Evolutionary conservation across 2,797 vertebrate genomes (phyloP).

Genomic region (Phataginus tetradactyla): DNA sequence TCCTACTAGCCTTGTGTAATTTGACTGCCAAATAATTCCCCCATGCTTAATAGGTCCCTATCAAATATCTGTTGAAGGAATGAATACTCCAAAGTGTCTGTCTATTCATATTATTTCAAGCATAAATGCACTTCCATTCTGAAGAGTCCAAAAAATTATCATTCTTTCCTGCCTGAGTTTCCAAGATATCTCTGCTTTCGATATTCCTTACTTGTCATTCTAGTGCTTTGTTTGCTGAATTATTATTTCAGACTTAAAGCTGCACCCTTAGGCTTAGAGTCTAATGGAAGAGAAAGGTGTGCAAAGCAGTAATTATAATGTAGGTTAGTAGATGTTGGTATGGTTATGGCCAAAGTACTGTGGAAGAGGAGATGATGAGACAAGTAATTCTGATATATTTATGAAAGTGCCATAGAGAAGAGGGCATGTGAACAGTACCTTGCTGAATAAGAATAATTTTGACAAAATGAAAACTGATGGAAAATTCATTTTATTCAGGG

Average conservation of each 20-base stretch:
- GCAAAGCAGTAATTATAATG: not conserved
- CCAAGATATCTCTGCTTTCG: not conserved
- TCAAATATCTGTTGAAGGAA: not conserved
- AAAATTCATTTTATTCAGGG: not conserved
- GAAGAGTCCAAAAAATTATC: not conserved
- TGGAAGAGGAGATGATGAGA: not conserved
- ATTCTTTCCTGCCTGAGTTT: not conserved
- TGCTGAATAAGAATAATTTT: not conserved
- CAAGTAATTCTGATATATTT: not conserved
- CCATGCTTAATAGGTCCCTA: not conserved
- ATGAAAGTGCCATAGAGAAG: not conserved
- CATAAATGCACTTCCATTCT: not conserved
- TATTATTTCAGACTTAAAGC: slow-evolving; percentile 50
- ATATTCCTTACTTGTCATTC: not conserved
- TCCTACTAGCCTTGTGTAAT: not conserved
- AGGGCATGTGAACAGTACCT: not conserved
- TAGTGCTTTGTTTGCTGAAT: slow-evolving; percentile 36
- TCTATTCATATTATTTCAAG: slow-evolving; percentile 28
- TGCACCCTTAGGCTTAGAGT: not conserved
- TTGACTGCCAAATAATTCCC: not conserved
- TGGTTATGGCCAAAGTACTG: not conserved
- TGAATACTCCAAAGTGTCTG: not conserved
- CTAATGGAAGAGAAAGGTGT: not conserved
- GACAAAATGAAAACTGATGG: not conserved
- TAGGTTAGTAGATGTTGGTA: not conserved